These are phyloP conservation scores for Apodemus speciosus DNA, from an alignment of 2,113 vertebrate species.

Conservation along the genomic window DNA sequence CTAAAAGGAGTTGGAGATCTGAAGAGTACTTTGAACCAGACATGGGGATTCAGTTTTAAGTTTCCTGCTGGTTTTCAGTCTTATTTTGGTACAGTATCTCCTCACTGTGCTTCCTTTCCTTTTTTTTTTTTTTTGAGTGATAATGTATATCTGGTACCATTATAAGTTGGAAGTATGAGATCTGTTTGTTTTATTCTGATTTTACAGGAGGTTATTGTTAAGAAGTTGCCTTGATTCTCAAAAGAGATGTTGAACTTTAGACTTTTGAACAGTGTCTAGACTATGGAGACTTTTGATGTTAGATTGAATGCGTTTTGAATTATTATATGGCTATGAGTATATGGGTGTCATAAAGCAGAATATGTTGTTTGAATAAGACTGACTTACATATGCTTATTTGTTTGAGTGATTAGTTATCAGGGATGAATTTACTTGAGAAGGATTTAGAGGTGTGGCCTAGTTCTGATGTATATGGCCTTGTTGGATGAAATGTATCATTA, in stretches of 20 bases:
- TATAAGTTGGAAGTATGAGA: neutral
- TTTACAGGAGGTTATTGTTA: neutral
- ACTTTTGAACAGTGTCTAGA: neutral
- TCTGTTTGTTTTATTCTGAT: neutral
- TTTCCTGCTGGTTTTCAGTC: neutral
- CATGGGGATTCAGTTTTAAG: neutral
- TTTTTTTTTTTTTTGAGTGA: neutral
- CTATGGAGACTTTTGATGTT: neutral
- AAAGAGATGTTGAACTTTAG: neutral
- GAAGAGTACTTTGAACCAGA: neutral
- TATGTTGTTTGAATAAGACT: neutral
- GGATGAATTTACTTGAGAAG: neutral
- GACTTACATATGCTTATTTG: neutral
- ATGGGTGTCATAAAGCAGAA: neutral
- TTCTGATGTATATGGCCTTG: neutral
- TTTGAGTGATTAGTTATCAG: neutral
- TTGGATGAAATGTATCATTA: neutral
- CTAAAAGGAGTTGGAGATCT: neutral
- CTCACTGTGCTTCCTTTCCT: neutral
- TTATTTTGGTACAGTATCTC: neutral
- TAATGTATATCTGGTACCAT: neutral
- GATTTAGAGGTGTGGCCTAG: neutral
- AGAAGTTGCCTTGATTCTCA: neutral
- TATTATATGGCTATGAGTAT: neutral
- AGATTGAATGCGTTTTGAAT: neutral